These are phyloP conservation scores for Leptura quadrifasciata DNA, from an alignment of 2,888 invertebrate genomes.

Conservation along the genomic window DNA sequence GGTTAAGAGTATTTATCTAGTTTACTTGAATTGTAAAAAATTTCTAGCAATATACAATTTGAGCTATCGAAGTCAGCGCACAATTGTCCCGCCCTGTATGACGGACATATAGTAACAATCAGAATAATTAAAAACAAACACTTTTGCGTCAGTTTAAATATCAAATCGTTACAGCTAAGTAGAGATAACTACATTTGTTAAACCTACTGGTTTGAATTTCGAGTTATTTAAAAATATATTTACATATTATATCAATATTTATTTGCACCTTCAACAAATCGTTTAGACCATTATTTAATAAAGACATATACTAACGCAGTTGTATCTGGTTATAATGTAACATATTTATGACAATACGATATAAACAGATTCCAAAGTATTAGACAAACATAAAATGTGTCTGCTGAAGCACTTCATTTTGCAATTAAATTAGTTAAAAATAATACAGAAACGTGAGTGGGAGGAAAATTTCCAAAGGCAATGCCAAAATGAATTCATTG, in stretches of 20 bases:
- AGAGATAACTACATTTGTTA: not conserved
- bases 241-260: not conserved
- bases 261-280: not conserved
- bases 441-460: not conserved
- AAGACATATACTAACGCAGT: not conserved
- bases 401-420: not conserved
- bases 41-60: no score
- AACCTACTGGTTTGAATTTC: not conserved
- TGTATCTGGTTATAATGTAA: not conserved
- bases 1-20: no score
- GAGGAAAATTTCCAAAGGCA: not conserved
- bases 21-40: no score
- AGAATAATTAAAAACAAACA: no score
- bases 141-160: no score
- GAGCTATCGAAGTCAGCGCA: no score
- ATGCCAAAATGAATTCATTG: not conserved
- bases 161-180: no score
- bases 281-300: not conserved
- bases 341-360: no score
- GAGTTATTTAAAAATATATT: not conserved
- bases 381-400: not conserved
- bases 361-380: no score
- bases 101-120: no score
- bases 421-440: not conserved
- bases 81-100: no score